Base-by-base conservation (phyloP, 2,113 vertebrate species). In the Ramphastos sulfuratus region DNA sequence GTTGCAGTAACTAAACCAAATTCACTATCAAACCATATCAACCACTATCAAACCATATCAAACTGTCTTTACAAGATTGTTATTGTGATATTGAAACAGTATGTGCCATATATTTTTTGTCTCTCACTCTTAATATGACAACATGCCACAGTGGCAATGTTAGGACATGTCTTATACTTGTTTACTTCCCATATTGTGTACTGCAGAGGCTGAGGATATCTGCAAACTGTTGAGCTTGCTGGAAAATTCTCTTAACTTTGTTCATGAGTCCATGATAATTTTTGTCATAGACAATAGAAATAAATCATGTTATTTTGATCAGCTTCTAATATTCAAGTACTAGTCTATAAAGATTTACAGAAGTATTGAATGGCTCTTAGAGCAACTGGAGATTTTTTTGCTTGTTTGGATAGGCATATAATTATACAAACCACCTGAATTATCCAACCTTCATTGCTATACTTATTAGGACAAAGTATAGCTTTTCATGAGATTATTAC, bases 51-150 rank as follows among this genome's bases (percentile, higher is more conserved):
- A 82, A 46, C 17, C 79, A 21, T 31, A 33, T 66, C 89, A 94
- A 82, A 46, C 17, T 76, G 19, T 55, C 52, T 85, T 91, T 77
- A 77, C 58, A 83, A 65, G 82, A 35, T 63, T 89, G 91, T 85
- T 76, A 42, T 77, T 78, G 59, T 90, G 58, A 64, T 85, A 66
- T 23, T 0, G 0, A 66, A 85, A 69, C 8, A 46, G 7, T 18
- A 30, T 0, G 2, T 0, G 1, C 10, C 0, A 1, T 59, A 56
- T 23, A 6, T 23, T 48, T 89, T 60, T 86, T 81, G 15, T 54
- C 10, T 70, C 21, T 86, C 33, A 23, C 8, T 54, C 25, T 82
- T 72, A 18, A 24, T 23, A 31, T 3, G 63, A 48, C 5, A 79
- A 25, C 15, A 24, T 27, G 28, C 42, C 33, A 18, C 1, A 0